Evolutionary conservation across 2,113 vertebrate genomes (phyloP), one percentile per base, ranked within the genome.

Genomic region (Rhinopomastus cyanomelas): DNA sequence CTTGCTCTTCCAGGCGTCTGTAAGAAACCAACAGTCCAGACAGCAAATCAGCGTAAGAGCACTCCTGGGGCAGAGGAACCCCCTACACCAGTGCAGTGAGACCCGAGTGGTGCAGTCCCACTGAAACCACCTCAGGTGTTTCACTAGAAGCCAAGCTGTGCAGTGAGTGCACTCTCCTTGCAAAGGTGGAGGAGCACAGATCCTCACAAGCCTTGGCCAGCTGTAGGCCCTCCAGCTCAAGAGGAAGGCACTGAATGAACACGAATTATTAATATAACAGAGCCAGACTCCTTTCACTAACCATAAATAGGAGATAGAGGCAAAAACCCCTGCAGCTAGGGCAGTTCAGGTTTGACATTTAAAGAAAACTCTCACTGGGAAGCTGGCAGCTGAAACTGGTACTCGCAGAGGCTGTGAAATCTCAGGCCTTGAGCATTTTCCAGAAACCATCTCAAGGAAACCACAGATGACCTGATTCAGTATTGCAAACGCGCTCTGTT

Each of bases 371-470:
- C 14, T 42, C 39, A 49, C 30, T 49, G 19, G 27, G n/a, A 64
- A 19, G 36, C 42, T 30, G 27, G 27, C 8, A 39, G 72, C 57
- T 30, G 22, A 57, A 87, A 22, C 16, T 0, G 0, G 11, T 26
- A 55, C 10, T 23, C 37, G 26, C 9, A 52, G 25, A 39, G 32
- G 52, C 42, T 52, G 25, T 10, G 60, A 55, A 56, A 51, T 37
- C 79, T 56, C 39, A 42, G 11, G 23, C n/a, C 48, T 22, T 19
- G n/a, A 49, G 36, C 44, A 29, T 42, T 79, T 67, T 62, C 39
- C 26, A 68, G 27, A 60, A 68, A 32, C 4, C 27, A 49, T 53
- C 16, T 25, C 30, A 44, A 37, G 4, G 37, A 26, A 49, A 57
- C 9, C 62, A 16, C 42, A 53, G 53, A 19, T 42, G 48, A 89